Base-by-base conservation (phyloP, 2,888 invertebrate genomes). In the Diadegma fenestrale region DNA sequence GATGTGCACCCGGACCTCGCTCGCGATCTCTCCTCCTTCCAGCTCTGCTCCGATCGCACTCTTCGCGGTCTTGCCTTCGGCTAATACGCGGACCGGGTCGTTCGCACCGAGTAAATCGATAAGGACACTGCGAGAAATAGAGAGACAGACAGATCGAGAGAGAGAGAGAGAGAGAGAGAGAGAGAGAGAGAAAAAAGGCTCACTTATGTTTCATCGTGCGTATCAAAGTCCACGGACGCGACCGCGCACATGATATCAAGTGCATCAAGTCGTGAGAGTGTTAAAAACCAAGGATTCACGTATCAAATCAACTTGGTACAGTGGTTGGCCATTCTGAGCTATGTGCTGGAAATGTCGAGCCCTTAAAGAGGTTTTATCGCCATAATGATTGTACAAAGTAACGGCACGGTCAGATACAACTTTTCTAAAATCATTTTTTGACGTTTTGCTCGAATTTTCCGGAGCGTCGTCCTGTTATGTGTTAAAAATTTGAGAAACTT, bases 121-220 rank as follows among this genome's bases (percentile, higher is more conserved):
- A 54, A 6, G 68, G 45, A 79, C 6, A 61, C 48, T 45, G 4
- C 26, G 58, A 78, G 19, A 78, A 17, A 58, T 26, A 78, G 58
- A 43, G 22, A 51, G 51, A 66, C n/a, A n/a, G n/a, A n/a, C n/a
- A n/a, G n/a, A n/a, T n/a, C n/a, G 37, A 54, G 61, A 19, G 37
- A 51, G 51, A 77, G 37, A 54, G 43, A 12, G 37, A 71, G n/a
- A 78, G 58, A 43, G 22, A 51, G 51, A 66, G 37, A 54, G 61
- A 19, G 37, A 51, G 51, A 77, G 37, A 54, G 43, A 12, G 37
- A 71, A 71, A 37, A 48, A 45, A 80, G n/a, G 82, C 82, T 85
- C 89, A 88, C 88, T 91, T 91, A 89, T 89, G 87, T 89, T 89
- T 90, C 91, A 89, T 89, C 88, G 90, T 88, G 90, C 91, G 89